Percentiles rank a stretch among this genome's conserved stretches.
Conservation (phyloP, 53 echinoderm and acorn worm species). For the Paracentrotus lividus region DNA sequence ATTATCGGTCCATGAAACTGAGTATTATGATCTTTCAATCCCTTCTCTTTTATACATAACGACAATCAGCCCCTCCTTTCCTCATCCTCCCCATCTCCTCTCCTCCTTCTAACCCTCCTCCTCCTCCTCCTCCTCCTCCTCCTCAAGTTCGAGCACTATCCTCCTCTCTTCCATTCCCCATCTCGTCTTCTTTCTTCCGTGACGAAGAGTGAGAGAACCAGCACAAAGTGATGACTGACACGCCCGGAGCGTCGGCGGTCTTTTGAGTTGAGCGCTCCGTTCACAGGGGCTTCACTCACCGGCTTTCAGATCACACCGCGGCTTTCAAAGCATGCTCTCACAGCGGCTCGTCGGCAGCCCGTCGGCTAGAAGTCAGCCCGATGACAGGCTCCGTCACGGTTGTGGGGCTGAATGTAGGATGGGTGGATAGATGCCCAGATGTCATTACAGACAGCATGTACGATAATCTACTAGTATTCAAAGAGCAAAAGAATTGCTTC, state of each 20-base stretch:
- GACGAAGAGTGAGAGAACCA: slow-evolving; percentile 38
- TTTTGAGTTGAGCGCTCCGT: slow-evolving; percentile 39
- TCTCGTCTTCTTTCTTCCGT: slow-evolving; percentile 22
- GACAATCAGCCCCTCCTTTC: too few species aligned
- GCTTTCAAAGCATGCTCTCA: slow-evolving; percentile 1
- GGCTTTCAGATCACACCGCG: slow-evolving; percentile 46
- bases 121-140: slow-evolving; percentile 6
- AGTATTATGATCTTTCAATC: too few species aligned
- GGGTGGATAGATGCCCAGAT: slow-evolving; percentile 40
- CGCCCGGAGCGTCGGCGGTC: slow-evolving; percentile 64
- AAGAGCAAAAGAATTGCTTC: background rate
- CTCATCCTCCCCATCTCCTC: background rate
- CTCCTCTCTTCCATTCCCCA: background rate
- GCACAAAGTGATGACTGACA: slow-evolving; percentile 59
- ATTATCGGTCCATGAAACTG: too few species aligned
- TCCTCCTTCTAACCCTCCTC: background rate
- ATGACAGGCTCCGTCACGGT: slow-evolving; percentile 50
- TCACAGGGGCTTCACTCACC: slow-evolving; percentile 61
- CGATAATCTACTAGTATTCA: too few species aligned
- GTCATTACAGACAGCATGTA: background rate
- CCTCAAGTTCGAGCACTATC: background rate
- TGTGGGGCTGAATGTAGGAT: background rate
- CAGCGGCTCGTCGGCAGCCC: background rate
- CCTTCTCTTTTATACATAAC: too few species aligned
- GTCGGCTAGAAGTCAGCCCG: slow-evolving; percentile 50